phyloP scores from a whole-genome alignment of 2,113 vertebrate species.

The Thermophis baileyi region DNA sequence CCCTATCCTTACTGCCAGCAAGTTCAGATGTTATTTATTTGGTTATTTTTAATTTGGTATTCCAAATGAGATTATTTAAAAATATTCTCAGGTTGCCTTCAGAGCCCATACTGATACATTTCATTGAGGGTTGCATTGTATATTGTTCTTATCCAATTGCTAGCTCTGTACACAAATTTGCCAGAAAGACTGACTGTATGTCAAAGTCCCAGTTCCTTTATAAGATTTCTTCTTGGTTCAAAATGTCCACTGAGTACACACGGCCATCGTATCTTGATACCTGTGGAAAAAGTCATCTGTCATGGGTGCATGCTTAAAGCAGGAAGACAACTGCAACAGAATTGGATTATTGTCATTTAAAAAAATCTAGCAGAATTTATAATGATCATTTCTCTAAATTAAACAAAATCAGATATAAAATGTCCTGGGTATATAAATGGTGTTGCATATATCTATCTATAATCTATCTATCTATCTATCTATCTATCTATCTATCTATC shows the following conservation, averaged over 20 bases:
- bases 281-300: neutral
- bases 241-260: neutral
- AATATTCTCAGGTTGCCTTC: neutral
- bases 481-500: no score
- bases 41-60: neutral
- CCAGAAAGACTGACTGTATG: neutral
- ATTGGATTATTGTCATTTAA: slow-evolving; percentile 43
- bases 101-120: neutral
- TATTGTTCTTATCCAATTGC: neutral
- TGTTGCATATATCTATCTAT: slow-evolving; percentile 17
- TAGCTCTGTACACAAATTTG: neutral
- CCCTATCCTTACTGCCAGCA: neutral
- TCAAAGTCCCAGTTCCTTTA: neutral
- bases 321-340: slow-evolving; percentile 13
- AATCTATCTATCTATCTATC: no score
- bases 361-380: slow-evolving; percentile 32
- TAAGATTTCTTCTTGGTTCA: neutral
- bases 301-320: neutral
- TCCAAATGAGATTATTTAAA: neutral
- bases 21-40: neutral
- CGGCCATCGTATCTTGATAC: neutral
- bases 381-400: slow-evolving; percentile 35
- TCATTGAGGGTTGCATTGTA: neutral
- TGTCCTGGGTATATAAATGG: neutral
- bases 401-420: neutral